These are phyloP conservation scores for Epirrita christyi DNA, from an alignment of 2,888 invertebrate genomes.

Conservation along the genomic window DNA sequence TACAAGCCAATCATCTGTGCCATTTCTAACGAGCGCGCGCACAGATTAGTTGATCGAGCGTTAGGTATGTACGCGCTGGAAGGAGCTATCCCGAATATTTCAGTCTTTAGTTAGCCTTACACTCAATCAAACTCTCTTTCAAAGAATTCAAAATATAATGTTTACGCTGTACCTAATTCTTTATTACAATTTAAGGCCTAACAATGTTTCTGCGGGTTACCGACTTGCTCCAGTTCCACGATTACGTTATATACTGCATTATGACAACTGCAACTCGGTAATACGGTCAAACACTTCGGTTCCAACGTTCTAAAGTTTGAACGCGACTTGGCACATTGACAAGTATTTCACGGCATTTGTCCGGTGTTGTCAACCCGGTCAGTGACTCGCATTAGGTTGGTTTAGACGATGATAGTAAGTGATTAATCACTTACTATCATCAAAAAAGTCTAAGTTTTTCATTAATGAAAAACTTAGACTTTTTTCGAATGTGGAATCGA, in stretches of 20 bases:
- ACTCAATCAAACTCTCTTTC: too few species aligned
- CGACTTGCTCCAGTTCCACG: conserved; percentile 30
- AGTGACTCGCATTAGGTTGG: conserved; percentile 54
- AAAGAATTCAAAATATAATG: too few species aligned
- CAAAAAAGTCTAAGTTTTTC: too few species aligned
- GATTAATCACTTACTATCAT: too few species aligned
- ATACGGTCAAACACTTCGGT: conserved; percentile 46
- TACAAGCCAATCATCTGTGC: too few species aligned
- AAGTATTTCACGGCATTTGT: conserved; percentile 72
- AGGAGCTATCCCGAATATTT: too few species aligned
- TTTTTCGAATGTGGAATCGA: not conserved
- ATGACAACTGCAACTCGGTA: conserved; percentile 56
- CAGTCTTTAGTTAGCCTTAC: too few species aligned
- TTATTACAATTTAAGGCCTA: not conserved
- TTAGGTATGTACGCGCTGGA: too few species aligned
- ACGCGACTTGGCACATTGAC: conserved; percentile 70
- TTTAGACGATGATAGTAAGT: conserved; percentile 35
- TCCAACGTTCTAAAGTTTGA: conserved; percentile 34
- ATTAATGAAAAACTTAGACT: too few species aligned
- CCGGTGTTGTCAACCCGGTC: conserved; percentile 68
- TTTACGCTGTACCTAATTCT: too few species aligned
- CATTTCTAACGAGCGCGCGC: too few species aligned
- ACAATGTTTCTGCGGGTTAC: conserved; percentile 27
- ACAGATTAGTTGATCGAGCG: too few species aligned
- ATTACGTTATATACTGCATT: conserved; percentile 52